Conservation (phyloP, 2,113 vertebrate species). For the Amblyornis subalaris region DNA sequence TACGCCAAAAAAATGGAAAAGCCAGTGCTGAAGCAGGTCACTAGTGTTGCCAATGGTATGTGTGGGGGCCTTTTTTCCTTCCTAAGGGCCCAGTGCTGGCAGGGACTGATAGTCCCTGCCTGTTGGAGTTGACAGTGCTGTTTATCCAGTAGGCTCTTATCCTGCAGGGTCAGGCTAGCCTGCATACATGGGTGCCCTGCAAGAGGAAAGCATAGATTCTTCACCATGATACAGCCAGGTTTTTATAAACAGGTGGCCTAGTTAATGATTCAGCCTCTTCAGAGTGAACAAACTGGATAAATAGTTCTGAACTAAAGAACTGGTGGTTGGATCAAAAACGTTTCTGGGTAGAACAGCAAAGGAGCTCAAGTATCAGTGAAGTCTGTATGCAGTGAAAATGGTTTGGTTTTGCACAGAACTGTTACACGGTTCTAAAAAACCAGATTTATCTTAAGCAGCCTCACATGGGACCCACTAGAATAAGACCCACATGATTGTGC, state of each 20-base stretch:
- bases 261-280: neutral
- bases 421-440: neutral
- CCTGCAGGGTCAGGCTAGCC: neutral
- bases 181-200: neutral
- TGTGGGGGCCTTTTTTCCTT: constrained; percentile 57
- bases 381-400: neutral
- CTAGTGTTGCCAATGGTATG: constrained; percentile 69
- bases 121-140: neutral
- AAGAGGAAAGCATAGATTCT: neutral
- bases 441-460: neutral
- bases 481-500: neutral
- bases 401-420: neutral
- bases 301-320: neutral
- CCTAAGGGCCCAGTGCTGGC: constrained; percentile 19
- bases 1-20: constrained; percentile 98
- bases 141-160: neutral
- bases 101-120: neutral
- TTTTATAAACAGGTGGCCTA: neutral
- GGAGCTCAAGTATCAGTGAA: neutral
- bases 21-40: constrained; percentile 81
- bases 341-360: neutral
- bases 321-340: neutral
- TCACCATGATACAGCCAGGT: neutral
- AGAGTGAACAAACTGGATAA: neutral
- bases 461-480: neutral